Conservation (phyloP, 2,888 invertebrate genomes). For the Axea sp. region DNA sequence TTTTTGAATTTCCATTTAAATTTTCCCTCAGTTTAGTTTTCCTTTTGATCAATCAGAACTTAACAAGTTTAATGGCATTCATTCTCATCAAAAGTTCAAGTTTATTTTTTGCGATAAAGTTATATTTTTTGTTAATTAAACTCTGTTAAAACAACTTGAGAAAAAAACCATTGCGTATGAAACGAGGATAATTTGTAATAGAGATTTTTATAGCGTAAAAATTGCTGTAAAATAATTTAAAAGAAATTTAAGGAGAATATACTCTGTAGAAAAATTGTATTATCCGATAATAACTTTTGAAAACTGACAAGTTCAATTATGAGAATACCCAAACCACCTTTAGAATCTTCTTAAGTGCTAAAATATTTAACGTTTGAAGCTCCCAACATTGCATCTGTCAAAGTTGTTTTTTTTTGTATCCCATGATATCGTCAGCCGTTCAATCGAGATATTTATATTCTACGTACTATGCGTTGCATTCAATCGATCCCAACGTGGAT, state of each 20-base stretch:
- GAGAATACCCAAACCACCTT: too few species aligned
- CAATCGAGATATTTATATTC: constrained; percentile 27
- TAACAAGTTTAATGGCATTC: constrained; percentile 16
- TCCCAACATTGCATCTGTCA: background rate
- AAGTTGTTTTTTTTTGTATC: background rate
- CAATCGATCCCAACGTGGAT: constrained; percentile 22
- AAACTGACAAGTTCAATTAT: too few species aligned
- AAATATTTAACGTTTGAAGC: background rate
- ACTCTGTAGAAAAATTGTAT: too few species aligned
- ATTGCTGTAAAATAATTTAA: background rate
- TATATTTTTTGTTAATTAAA: constrained; percentile 23
- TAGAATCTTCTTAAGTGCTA: background rate
- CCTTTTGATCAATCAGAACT: constrained; percentile 7
- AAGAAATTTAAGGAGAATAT: too few species aligned
- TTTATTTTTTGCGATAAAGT: constrained; percentile 6
- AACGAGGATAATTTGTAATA: background rate
- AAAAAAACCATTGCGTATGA: too few species aligned
- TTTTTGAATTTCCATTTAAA: constrained; percentile 15
- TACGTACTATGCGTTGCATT: constrained; percentile 4
- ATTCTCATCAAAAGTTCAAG: constrained; percentile 6
- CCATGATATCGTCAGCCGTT: constrained; percentile 2
- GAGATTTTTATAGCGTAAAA: background rate
- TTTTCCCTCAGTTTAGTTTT: constrained; percentile 4
- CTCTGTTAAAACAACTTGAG: too few species aligned
- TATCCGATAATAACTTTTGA: too few species aligned